These are phyloP conservation scores for Xanthia togata DNA, from an alignment of 2,888 invertebrate genomes.

Conservation along the genomic window DNA sequence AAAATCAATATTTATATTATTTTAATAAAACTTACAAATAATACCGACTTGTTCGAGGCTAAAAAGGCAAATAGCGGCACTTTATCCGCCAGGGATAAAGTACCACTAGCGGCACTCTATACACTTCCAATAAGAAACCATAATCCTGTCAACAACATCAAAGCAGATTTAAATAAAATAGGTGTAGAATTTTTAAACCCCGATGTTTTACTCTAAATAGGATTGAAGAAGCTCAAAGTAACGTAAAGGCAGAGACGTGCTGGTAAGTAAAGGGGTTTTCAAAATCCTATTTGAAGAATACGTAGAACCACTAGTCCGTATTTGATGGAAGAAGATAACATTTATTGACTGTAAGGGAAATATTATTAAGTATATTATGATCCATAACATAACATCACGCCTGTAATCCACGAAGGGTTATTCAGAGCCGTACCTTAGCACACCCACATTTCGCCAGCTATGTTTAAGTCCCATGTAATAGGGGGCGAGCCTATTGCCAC, in stretches of 20 bases:
- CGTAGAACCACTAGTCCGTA: not conserved
- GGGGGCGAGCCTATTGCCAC: too few relatives aligned
- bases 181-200: slow-evolving; percentile 6
- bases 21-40: too few relatives aligned
- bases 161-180: slow-evolving; percentile 30
- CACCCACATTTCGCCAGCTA: too few relatives aligned
- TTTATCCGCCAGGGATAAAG: too few relatives aligned
- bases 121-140: not conserved
- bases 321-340: not conserved
- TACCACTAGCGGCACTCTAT: too few relatives aligned
- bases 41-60: too few relatives aligned
- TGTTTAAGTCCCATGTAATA: too few relatives aligned
- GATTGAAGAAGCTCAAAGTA: slow-evolving; percentile 30
- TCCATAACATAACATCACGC: too few relatives aligned
- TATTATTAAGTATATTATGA: not conserved
- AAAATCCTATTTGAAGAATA: slow-evolving; percentile 36
- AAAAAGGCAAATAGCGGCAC: too few relatives aligned
- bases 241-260: not conserved
- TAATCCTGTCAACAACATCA: slow-evolving; percentile 5
- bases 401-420: too few relatives aligned
- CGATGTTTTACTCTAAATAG: not conserved
- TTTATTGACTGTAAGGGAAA: not conserved
- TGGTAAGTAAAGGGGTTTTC: not conserved
- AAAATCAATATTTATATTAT: too few relatives aligned
- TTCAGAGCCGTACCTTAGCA: too few relatives aligned